These are phyloP conservation scores for Drosophila auraria DNA, from an alignment of 1,140 invertebrate species.

Conservation along the genomic window DNA sequence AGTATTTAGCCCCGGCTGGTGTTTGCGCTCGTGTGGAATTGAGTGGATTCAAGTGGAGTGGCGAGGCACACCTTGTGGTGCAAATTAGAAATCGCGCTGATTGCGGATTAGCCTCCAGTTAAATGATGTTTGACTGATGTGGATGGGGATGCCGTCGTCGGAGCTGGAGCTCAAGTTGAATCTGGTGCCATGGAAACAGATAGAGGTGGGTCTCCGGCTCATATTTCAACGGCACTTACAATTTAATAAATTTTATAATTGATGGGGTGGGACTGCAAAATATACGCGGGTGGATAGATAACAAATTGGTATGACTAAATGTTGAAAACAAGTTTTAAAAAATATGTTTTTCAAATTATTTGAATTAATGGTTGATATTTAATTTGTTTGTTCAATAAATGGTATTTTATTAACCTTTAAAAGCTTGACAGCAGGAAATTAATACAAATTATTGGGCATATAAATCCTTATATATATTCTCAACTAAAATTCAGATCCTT, in stretches of 20 bases:
- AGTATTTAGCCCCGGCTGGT: constrained; percentile 25
- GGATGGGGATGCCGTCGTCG: constrained; percentile 28
- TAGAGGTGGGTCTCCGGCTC: constrained; percentile 33
- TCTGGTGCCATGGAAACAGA: constrained; percentile 2
- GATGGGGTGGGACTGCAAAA: constrained; percentile 9
- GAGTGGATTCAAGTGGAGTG: constrained; percentile 47
- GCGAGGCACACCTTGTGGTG: constrained; percentile 69
- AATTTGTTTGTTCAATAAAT: too few species aligned
- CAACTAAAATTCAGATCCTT: too few species aligned
- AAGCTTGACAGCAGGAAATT: too few species aligned
- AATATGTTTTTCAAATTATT: neutral
- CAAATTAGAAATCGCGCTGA: constrained; percentile 81
- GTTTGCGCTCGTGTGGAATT: constrained; percentile 52
- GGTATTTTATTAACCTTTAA: too few species aligned
- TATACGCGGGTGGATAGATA: constrained; percentile 5
- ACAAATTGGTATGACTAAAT: neutral
- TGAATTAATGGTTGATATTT: too few species aligned
- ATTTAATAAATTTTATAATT: constrained; percentile 40
- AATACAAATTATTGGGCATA: too few species aligned
- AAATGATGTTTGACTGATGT: constrained; percentile 66
- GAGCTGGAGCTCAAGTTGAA: neutral
- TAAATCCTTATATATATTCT: too few species aligned
- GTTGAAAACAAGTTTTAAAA: neutral
- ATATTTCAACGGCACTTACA: constrained; percentile 37
- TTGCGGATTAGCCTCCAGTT: constrained; percentile 76